phyloP scores from a whole-genome alignment of 2,113 vertebrate species.

The Apus apus region DNA sequence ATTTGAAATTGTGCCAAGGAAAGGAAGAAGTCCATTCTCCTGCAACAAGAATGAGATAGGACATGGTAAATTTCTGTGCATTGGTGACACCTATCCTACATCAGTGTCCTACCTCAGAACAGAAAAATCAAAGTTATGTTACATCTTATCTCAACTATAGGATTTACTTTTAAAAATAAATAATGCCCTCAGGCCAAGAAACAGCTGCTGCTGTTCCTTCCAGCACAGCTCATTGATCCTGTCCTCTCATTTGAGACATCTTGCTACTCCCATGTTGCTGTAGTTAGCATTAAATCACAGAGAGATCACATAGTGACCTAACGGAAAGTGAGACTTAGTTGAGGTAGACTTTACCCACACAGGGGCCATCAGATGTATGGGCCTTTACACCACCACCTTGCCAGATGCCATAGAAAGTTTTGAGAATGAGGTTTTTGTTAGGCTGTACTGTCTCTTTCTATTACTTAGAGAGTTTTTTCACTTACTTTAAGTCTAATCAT shows the following conservation, averaged over 20 bases:
- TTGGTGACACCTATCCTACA: not conserved
- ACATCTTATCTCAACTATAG: not conserved
- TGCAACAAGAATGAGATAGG: not conserved
- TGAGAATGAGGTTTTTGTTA: not conserved
- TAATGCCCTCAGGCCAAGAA: not conserved
- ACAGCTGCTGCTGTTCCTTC: not conserved
- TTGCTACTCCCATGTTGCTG: not conserved
- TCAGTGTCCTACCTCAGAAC: not conserved
- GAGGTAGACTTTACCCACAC: not conserved
- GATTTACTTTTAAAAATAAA: constrained; percentile 49
- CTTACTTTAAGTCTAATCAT: not conserved
- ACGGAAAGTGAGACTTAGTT: not conserved
- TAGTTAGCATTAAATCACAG: not conserved
- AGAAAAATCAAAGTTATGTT: not conserved
- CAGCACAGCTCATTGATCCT: not conserved
- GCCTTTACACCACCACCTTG: not conserved
- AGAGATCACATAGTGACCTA: not conserved
- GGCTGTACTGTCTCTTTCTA: not conserved
- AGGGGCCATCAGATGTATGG: not conserved
- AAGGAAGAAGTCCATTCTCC: not conserved
- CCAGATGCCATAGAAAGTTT: not conserved
- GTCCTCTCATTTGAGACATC: not conserved
- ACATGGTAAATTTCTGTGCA: not conserved
- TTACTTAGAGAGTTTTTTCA: not conserved
- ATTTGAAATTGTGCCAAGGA: not conserved